These are phyloP conservation scores for Phymatocera aterrima DNA, from an alignment of 2,888 invertebrate species.

Conservation along the genomic window DNA sequence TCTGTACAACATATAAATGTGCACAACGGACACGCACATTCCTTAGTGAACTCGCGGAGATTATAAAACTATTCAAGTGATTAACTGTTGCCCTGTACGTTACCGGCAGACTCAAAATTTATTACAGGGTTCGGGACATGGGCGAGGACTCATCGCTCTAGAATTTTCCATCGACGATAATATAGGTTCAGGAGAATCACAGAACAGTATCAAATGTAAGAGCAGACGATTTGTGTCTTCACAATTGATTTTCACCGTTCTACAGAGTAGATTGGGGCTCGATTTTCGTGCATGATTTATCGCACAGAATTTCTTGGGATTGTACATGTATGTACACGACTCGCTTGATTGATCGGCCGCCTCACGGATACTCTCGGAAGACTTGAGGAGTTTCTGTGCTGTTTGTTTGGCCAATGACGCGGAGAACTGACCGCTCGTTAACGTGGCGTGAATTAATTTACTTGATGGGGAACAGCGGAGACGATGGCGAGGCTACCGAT, in stretches of 20 bases:
- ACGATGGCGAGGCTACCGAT: constrained; percentile 31
- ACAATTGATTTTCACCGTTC: neutral
- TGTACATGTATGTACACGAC: constrained; percentile 13
- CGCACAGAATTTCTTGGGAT: constrained; percentile 8
- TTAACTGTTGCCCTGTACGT: constrained; percentile 22
- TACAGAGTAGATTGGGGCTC: neutral
- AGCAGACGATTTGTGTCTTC: neutral
- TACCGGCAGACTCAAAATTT: neutral
- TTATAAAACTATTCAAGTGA: constrained; percentile 34
- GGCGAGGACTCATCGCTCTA: neutral
- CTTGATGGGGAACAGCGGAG: constrained; percentile 24
- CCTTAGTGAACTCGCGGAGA: constrained; percentile 17
- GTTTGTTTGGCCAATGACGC: constrained; percentile 37
- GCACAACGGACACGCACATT: constrained; percentile 28
- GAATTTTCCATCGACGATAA: neutral
- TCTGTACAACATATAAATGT: constrained; percentile 31
- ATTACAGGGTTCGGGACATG: neutral
- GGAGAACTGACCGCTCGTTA: constrained; percentile 33
- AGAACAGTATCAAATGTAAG: neutral
- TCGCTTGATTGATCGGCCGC: constrained; percentile 29
- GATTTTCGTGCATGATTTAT: constrained; percentile 14
- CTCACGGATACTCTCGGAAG: constrained; percentile 24
- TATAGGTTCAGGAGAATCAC: neutral
- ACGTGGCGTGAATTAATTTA: constrained; percentile 42
- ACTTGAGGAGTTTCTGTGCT: constrained; percentile 28